Conservation (phyloP, 2,113 vertebrate genomes). For the Odocoileus virginianus region DNA sequence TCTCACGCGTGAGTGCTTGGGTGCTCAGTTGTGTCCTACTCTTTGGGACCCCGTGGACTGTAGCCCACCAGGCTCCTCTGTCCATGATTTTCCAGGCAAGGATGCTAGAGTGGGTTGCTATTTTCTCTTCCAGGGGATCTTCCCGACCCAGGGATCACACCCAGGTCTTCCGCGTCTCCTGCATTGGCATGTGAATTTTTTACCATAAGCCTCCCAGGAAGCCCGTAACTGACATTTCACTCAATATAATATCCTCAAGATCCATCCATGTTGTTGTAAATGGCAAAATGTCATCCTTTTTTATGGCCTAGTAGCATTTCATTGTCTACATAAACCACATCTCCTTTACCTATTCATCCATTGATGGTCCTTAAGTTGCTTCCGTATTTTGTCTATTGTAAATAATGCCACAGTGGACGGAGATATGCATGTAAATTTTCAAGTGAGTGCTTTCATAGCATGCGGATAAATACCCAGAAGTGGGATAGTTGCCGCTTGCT, state of each 20-base stretch:
- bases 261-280: background rate
- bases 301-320: background rate
- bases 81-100: background rate
- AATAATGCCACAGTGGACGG: background rate
- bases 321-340: too few relatives aligned
- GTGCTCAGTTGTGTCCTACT: background rate
- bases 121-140: background rate
- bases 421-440: background rate
- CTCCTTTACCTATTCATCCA: background rate
- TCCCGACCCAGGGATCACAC: background rate
- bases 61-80: background rate
- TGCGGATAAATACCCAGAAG: background rate
- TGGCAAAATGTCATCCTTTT: background rate
- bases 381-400: background rate
- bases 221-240: background rate
- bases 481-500: background rate
- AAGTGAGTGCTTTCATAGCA: background rate
- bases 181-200: background rate
- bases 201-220: background rate
- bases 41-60: background rate
- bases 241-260: background rate
- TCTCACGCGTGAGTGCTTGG: accelerated
- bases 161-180: accelerated
- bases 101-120: background rate
- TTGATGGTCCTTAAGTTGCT: background rate